phyloP scores from a whole-genome alignment of 2,797 vertebrate genomes.

The Falco peregrinus region DNA sequence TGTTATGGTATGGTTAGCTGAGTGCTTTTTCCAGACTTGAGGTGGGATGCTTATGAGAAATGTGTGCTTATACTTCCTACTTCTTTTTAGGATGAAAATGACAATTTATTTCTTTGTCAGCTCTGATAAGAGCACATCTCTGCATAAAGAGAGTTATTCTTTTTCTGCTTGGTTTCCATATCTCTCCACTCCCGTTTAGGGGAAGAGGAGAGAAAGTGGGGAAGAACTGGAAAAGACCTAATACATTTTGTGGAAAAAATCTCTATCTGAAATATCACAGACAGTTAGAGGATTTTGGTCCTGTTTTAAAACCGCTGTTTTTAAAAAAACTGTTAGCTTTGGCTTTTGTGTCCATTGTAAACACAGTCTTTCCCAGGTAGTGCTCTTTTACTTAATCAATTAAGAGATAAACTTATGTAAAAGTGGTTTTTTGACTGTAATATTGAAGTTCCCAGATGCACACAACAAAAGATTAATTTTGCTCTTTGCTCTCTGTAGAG shows the following conservation, averaged over 20 bases:
- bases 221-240: not conserved
- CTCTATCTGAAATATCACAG: not conserved
- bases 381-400: not conserved
- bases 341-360: not conserved
- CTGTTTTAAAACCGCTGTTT: not conserved
- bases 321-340: not conserved
- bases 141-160: not conserved
- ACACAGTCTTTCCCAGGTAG: not conserved
- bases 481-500: not conserved
- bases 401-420: not conserved
- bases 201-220: not conserved
- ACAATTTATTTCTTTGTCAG: not conserved
- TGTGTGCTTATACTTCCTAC: not conserved
- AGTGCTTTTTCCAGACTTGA: not conserved
- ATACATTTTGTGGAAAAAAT: not conserved
- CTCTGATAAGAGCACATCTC: not conserved
- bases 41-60: not conserved
- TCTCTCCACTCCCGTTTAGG: not conserved
- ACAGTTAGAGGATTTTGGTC: not conserved
- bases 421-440: not conserved
- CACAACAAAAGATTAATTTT: not conserved
- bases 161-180: not conserved
- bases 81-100: not conserved
- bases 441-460: not conserved
- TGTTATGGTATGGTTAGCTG: not conserved